Evolutionary conservation across 2,113 vertebrate genomes (phyloP).

Genomic region (Anthoscopus minutus): DNA sequence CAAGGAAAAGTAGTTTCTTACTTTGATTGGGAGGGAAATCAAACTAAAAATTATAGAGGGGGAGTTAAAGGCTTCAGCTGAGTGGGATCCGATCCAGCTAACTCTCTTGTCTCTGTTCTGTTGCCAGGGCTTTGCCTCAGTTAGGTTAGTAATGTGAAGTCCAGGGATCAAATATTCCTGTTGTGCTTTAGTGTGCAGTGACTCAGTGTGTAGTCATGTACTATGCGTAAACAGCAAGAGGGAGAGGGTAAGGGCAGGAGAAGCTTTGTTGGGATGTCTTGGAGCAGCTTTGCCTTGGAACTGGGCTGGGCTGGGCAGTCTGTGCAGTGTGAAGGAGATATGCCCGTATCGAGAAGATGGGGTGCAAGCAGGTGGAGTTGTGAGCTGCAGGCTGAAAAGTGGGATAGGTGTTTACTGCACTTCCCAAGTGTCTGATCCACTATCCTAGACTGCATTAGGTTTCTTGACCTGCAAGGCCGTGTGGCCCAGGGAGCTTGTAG

Average conservation of each 20-base stretch:
- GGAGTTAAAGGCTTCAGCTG: slow-evolving; percentile 14
- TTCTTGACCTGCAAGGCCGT: not conserved
- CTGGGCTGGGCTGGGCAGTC: too few species aligned
- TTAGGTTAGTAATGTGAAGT: slow-evolving; percentile 23
- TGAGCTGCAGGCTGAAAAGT: not conserved
- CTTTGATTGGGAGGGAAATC: slow-evolving; percentile 13
- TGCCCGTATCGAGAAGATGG: not conserved
- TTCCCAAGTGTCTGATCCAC: not conserved
- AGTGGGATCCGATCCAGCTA: slow-evolving; percentile 19
- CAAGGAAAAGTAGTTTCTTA: slow-evolving; percentile 47
- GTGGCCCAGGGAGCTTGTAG: not conserved
- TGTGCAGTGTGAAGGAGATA: not conserved
- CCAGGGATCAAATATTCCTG: slow-evolving; percentile 39
- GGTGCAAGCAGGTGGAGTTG: not conserved
- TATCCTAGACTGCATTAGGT: rapidly evolving
- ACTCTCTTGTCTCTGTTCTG: slow-evolving; percentile 5
- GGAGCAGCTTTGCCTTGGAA: not conserved
- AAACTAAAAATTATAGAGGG: slow-evolving; percentile 9
- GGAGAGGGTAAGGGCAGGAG: not conserved
- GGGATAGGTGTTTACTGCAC: rapidly evolving
- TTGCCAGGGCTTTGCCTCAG: slow-evolving; percentile 11
- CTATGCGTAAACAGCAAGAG: slow-evolving; percentile 1
- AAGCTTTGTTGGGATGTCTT: not conserved
- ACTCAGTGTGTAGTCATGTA: slow-evolving; percentile 41
- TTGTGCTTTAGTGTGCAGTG: not conserved